Base-by-base conservation (phyloP, 2,113 vertebrate species). In the Tetrao urogallus region DNA sequence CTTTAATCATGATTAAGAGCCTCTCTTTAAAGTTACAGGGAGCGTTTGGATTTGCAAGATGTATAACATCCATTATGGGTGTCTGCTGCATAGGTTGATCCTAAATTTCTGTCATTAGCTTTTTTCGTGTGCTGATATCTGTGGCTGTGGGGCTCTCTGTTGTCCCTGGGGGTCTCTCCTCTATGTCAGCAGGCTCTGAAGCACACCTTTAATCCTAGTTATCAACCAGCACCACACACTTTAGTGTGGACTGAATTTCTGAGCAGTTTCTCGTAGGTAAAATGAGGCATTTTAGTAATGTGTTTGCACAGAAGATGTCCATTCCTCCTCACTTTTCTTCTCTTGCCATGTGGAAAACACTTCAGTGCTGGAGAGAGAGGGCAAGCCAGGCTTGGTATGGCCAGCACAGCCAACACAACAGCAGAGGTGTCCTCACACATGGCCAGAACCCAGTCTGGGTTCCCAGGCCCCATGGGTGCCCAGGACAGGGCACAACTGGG, bases 1-100 rank as follows among this genome's bases (percentile, higher is more conserved):
- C 91, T 92, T 97, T 89, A 97, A 36, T 88, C 58, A 14, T 43
- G 74, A 48, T 91, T 14, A 94, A 92, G 66, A 89, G 28, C 36
- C 61, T 81, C 42, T 88, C 63, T 77, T 84, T 86, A 94, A 94
- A 86, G 76, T 63, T 77, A 48, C 40, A n/a, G 65, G 48, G 57
- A 48, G 27, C 9, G 9, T 83, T 77, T 87, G 71, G 64, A 30
- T 71, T 64, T 65, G 32, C 13, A 64, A 36, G 66, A n/a, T 69
- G 11, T 60, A 1, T n/a, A 40, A 81, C 43, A 45, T 30, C 43
- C 22, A 9, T 60, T 48, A 13, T 6, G 66, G 7, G 28, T 42
- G 27, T 30, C 52, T 28, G 38, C 65, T 82, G 36, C 19, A n/a
- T 48, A 15, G 38, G 54, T 45, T 40, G 15, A 65, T 10, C 7